Evolutionary conservation across 1,140 invertebrate species (phyloP).

Genomic region (Neodiprion lecontei): DNA sequence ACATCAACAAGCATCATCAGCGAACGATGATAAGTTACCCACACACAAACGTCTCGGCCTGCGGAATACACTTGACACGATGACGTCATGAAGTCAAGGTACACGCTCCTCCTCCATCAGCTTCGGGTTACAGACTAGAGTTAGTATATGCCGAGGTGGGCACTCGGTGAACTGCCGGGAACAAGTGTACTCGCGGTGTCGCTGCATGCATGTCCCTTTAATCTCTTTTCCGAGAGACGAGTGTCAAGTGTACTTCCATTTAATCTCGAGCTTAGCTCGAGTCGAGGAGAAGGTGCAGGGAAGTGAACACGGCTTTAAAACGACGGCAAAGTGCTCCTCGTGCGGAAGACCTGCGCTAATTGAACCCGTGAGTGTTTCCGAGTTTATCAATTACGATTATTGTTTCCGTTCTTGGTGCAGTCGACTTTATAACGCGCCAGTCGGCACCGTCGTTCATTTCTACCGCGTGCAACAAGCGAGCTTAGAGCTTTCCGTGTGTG

Average conservation of each 20-base stretch:
- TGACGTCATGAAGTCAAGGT: conserved; percentile 3
- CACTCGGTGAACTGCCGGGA: background rate
- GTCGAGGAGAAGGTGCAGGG: background rate
- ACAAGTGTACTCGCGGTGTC: background rate
- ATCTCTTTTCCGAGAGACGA: too few relatives aligned
- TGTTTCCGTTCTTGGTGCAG: too few relatives aligned
- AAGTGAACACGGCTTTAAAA: background rate
- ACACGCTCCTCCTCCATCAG: conserved; percentile 1
- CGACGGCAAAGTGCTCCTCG: background rate
- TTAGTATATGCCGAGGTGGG: background rate
- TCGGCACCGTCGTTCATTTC: too few relatives aligned
- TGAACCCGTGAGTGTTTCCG: background rate
- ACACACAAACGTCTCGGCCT: background rate
- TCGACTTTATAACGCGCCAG: too few relatives aligned
- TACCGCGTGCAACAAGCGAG: too few relatives aligned
- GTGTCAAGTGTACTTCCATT: background rate
- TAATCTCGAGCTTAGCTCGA: background rate
- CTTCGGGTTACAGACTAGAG: background rate
- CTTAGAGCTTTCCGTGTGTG: too few relatives aligned
- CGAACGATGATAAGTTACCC: too few relatives aligned
- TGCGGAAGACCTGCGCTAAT: too few relatives aligned
- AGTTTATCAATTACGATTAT: background rate
- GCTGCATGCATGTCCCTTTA: too few relatives aligned
- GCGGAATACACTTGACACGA: background rate
- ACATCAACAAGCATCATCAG: too few relatives aligned